Evolutionary conservation across 2,797 vertebrate species (phyloP).

Genomic region (Ptychadena robeensis): DNA sequence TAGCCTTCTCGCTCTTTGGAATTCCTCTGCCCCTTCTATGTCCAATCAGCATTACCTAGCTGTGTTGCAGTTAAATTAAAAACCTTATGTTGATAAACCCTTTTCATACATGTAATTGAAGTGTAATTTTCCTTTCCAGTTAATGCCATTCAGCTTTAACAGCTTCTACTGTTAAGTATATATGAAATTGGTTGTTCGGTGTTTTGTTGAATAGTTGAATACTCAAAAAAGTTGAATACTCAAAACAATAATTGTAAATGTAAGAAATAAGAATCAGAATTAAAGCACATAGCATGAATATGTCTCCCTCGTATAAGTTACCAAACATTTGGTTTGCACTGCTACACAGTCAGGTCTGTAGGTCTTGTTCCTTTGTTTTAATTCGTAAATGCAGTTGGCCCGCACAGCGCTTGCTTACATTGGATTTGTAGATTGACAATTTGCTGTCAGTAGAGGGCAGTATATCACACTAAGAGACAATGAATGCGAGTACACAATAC

Average conservation of each 20-base stretch:
- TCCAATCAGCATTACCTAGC: not conserved
- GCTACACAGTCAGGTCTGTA: not conserved
- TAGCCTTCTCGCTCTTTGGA: too few species aligned
- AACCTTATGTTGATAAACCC: too few species aligned
- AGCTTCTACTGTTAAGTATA: not conserved
- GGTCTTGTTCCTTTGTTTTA: not conserved
- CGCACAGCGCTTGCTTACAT: not conserved
- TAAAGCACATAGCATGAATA: not conserved
- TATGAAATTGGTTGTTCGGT: not conserved
- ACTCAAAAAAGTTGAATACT: too few species aligned
- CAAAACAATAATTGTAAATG: too few species aligned
- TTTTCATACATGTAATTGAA: not conserved
- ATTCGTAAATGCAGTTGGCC: not conserved
- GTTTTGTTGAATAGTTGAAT: too few species aligned
- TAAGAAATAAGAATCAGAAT: not conserved
- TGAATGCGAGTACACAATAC: slow-evolving; percentile 6
- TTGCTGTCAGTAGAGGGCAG: slow-evolving; percentile 56
- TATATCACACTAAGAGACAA: slow-evolving; percentile 36
- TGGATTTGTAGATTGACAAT: slow-evolving; percentile 6
- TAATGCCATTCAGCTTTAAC: too few species aligned
- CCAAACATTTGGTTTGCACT: not conserved
- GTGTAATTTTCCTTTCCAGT: not conserved
- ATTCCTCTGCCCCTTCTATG: not conserved
- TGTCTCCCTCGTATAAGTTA: not conserved
- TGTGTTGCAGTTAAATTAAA: not conserved